A percentile compares a stretch with the other conserved stretches of the same genome.
phyloP scores from a whole-genome alignment of 2,888 invertebrate genomes.

The Xanthia icteritia region DNA sequence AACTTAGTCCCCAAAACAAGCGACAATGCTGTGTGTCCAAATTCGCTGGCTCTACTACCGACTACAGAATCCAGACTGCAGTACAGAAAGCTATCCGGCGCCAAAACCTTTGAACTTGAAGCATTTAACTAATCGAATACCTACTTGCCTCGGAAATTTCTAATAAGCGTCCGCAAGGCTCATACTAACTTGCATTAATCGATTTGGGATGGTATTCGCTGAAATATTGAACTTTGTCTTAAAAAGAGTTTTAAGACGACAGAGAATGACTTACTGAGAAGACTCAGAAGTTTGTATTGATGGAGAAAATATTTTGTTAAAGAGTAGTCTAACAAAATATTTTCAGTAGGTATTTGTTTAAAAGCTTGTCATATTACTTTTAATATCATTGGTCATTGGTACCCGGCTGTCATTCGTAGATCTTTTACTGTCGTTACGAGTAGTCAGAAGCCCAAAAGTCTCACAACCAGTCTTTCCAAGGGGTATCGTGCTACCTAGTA shows the following conservation, averaged over 20 bases:
- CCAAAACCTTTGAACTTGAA: conserved; percentile 73
- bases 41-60: conserved; percentile 41
- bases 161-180: conserved; percentile 61
- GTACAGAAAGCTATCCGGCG: conserved; percentile 57
- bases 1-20: conserved; percentile 54
- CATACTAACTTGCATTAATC: conserved; percentile 48
- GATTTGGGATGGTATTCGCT: conserved; percentile 14
- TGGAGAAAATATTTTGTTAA: background rate
- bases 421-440: background rate
- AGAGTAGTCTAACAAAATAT: background rate
- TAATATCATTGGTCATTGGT: background rate
- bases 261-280: background rate
- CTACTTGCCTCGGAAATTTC: conserved; percentile 67
- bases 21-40: conserved; percentile 66
- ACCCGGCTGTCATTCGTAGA: background rate
- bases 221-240: conserved; percentile 44
- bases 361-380: no score
- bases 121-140: conserved; percentile 77
- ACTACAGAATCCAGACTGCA: conserved; percentile 36
- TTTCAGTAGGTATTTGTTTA: background rate
- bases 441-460: background rate
- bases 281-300: background rate
- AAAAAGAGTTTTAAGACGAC: background rate
- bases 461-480: background rate
- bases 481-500: no score